Base-by-base conservation (phyloP, 2,888 invertebrate genomes). In the Caradrina kadenii region DNA sequence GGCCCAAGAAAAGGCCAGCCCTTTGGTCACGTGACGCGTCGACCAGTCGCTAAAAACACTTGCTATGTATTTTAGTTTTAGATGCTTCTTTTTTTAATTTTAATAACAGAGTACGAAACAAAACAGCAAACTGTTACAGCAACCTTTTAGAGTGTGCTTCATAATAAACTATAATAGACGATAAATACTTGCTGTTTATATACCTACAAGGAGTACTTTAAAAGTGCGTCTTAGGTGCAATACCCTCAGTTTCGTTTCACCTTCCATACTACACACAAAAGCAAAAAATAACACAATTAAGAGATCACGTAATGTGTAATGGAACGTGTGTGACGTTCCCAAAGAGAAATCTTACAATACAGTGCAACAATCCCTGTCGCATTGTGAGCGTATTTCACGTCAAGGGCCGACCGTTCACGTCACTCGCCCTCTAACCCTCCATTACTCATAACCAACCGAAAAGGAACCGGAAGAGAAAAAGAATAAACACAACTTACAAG, bases 401-500 rank as follows among this genome's bases (percentile, higher is more conserved):
- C 84, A 84, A 86, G 84, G 86, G 87, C 79, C 86, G 82, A 81
- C 82, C 86, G 86, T 84, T 83, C 85, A 79, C 86, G 93, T 93
- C 93, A 91, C 87, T 86, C 86, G 82, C 79, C 79, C 86, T 81
- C 87, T 82, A 82, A 79, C 90, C 92, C 88, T 71, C 89, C 91
- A 93, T 94, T 90, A 92, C 91, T 94, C 93, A 94, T 92, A 92
- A 90, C 90, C 86, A 85, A 87, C 88, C 87, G 81, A 91, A 91
- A 92, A 89, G 88, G 89, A 91, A 85, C 85, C 80, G 86, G 86
- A 87, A 89, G 86, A 87, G 88, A 87, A 86, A 91, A 90, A 91
- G 88, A 93, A 93, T 92, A 93, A 92, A 93, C 92, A 93, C 90
- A 92, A 92, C 90, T 92, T 91, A 90, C 91, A 90, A 87, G 80